Conservation (phyloP, 2,797 vertebrate genomes). For the Poeciliopsis gracilis region DNA sequence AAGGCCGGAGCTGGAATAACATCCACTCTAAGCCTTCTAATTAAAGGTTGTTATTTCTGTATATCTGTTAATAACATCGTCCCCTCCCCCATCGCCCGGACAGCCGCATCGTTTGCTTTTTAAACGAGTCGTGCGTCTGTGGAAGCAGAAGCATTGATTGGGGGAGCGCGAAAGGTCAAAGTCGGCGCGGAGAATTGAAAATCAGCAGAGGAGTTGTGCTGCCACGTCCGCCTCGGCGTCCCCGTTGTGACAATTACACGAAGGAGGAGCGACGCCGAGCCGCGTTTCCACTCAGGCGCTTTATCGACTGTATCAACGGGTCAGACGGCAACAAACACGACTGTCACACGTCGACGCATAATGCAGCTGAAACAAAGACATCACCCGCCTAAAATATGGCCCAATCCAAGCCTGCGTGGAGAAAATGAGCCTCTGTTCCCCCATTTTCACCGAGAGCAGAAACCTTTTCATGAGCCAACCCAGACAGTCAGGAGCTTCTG, state of each 20-base stretch:
- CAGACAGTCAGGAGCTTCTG: constrained; percentile 52
- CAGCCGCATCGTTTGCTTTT: constrained; percentile 39
- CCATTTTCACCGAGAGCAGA: constrained; percentile 52
- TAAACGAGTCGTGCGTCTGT: constrained; percentile 41
- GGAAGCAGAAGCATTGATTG: constrained; percentile 60
- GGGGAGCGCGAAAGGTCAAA: constrained; percentile 64
- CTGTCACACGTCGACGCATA: constrained; percentile 70
- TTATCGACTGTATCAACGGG: constrained; percentile 70
- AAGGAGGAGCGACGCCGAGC: constrained; percentile 43
- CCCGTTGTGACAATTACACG: constrained; percentile 69
- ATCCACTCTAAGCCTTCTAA: constrained; percentile 29
- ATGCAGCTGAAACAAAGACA: constrained; percentile 70
- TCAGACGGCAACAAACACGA: constrained; percentile 64
- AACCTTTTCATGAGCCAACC: constrained; percentile 46
- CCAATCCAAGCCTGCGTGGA: constrained; percentile 53
- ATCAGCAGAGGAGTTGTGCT: constrained; percentile 63
- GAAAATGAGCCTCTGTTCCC: constrained; percentile 46
- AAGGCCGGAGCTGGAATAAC: constrained; percentile 39
- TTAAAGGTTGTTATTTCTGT: constrained; percentile 57
- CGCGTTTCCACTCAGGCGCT: constrained; percentile 60
- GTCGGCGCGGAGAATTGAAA: constrained; percentile 59
- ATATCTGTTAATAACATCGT: constrained; percentile 41
- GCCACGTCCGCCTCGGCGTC: constrained; percentile 55
- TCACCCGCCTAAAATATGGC: constrained; percentile 64
- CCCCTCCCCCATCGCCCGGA: background rate